Conservation (phyloP, 1,140 invertebrate species). For the Drosophila teissieri region DNA sequence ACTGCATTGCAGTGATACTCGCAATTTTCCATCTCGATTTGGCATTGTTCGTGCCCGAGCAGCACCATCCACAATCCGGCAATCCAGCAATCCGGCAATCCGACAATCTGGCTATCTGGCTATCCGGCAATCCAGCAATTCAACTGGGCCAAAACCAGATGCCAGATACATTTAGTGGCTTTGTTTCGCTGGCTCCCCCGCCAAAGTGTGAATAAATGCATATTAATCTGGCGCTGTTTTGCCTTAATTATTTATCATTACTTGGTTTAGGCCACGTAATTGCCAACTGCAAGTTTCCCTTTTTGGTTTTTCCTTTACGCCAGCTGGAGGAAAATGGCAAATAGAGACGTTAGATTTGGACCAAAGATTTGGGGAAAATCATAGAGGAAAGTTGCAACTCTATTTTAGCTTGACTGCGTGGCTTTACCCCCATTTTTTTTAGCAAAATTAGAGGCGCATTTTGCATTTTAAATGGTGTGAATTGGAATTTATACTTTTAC, state of each 20-base stretch:
- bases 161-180: constrained; percentile 32
- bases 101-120: too few species aligned
- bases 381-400: constrained; percentile 9
- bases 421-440: background rate
- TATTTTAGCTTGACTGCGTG: background rate
- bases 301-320: background rate
- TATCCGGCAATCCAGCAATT: background rate
- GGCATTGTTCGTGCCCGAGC: constrained; percentile 50
- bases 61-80: constrained; percentile 11
- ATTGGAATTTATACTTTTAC: too few species aligned
- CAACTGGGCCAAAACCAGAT: constrained; percentile 41
- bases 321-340: constrained; percentile 1
- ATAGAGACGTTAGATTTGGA: constrained; percentile 43
- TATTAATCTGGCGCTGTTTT: constrained; percentile 46
- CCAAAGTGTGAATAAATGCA: constrained; percentile 73
- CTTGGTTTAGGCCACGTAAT: constrained; percentile 38
- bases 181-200: constrained; percentile 24
- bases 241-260: constrained; percentile 56
- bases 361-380: constrained; percentile 3
- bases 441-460: background rate
- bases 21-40: constrained; percentile 51
- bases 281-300: constrained; percentile 29
- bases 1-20: constrained; percentile 68
- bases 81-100: constrained; percentile 6
- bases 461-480: constrained; percentile 1